Evolutionary conservation across 2,797 vertebrate genomes (phyloP), one percentile per base, ranked within the genome.

Genomic region (Phataginus tetradactyla): DNA sequence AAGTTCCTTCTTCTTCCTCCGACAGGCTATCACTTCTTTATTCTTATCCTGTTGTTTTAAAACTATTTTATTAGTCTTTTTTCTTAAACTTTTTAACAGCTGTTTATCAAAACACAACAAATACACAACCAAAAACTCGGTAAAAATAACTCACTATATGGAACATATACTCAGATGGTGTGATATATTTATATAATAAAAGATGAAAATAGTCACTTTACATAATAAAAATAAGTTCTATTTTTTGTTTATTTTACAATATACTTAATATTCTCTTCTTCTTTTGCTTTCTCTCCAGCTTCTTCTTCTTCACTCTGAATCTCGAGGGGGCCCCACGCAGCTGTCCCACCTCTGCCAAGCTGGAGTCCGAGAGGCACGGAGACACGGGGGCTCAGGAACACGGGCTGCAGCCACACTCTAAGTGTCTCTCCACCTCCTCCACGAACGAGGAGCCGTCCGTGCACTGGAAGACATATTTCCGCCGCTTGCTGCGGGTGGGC

Each of bases 171-270:
- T 99, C 99, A 99, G 98, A 98, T 57, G 97, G 98, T 98, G 98
- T 53, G 98, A 99, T 98, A 98, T 98, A 97, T 99, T 99, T 99
- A 99, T 99, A 99, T 99, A 99, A 99, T 99, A 99, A 98, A 99
- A 98, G 98, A 99, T 98, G 99, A 99, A 99, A 99, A 99, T 99
- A 99, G 98, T 99, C 99, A 98, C 98, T 99, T 99, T 99, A 99
- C 99, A 99, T 99, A 99, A 99, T 99, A 99, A 99, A 99, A 99
- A 99, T 99, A 99, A 99, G 99, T 99, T 99, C 99, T 99, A 99
- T 99, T 99, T 99, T 99, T 99, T 99, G 99, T 98, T 99, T 99
- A 99, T 99, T 99, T 99, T 99, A 99, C 99, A 99, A 99, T 99
- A 99, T 99, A 99, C 99, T 99, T 99, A 99, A 99, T 99, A 99